Conservation (phyloP, 2,888 invertebrate genomes). For the Ormyrus labotus region DNA sequence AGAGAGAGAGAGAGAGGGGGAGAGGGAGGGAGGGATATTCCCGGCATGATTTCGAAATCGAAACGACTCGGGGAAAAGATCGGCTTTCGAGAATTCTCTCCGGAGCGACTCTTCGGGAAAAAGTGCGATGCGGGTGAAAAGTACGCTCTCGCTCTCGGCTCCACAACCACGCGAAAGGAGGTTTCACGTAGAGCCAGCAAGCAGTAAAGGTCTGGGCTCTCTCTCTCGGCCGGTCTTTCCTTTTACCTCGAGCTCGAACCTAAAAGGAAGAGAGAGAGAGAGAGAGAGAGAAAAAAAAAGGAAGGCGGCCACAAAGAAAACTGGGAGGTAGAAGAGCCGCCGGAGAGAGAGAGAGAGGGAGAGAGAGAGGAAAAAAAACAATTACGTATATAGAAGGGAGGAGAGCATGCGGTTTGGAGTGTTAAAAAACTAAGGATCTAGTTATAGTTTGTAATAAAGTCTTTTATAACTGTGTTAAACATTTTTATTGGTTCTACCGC, state of each 20-base stretch:
- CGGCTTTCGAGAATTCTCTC: conserved; percentile 6
- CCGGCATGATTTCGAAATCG: conserved; percentile 7
- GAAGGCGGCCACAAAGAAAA: conserved; percentile 1
- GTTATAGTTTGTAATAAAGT: too few species aligned
- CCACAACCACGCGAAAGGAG: not conserved
- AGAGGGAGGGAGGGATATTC: not conserved
- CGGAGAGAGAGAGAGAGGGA: not conserved
- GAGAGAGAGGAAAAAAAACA: not conserved
- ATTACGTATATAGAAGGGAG: not conserved
- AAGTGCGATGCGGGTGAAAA: not conserved
- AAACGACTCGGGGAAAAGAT: conserved; percentile 10
- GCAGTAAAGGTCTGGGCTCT: conserved; percentile 9
- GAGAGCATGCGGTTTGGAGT: not conserved
- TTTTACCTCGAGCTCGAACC: not conserved
- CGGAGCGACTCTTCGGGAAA: not conserved
- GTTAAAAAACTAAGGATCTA: too few species aligned
- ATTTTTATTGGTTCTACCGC: too few species aligned
- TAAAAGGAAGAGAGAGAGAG: too few species aligned
- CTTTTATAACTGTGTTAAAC: too few species aligned
- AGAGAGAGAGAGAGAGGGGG: not conserved
- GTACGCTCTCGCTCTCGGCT: not conserved
- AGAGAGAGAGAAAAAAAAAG: not conserved
- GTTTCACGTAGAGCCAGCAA: conserved; percentile 1
- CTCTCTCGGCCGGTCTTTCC: not conserved
- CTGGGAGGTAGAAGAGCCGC: not conserved